Base-by-base conservation (phyloP, 2,113 vertebrate species). In the Henicopernis longicauda region DNA sequence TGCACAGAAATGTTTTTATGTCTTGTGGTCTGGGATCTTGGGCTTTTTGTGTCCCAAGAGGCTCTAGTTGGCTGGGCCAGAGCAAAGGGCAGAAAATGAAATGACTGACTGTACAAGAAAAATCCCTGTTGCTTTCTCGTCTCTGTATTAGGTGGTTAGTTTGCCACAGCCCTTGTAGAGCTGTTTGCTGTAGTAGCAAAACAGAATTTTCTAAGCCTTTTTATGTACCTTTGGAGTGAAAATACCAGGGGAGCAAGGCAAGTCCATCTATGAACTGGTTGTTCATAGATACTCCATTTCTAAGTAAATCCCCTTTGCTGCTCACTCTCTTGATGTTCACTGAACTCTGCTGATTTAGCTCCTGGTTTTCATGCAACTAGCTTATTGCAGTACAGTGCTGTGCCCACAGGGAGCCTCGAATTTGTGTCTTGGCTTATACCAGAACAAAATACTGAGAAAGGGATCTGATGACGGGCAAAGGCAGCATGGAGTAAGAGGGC, bases 1-100 rank as follows among this genome's bases (percentile, higher is more conserved):
- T 89, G 90, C 93, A 96, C 67, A 63, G 88, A 92, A 96, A 95
- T 95, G 92, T 92, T 97, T 97, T 97, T 85, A 92, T 97, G 94
- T 96, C 91, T 97, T 96, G 74, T 49, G 89, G 26, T 74, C 94
- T 89, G 89, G 84, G 91, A 91, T 97, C 87, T 94, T 94, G 91
- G 87, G 57, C 66, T 71, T 89, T 96, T 96, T 94, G 87, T 95
- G 87, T 71, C 94, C 91, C 1, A 26, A 69, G 89, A 95, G 87
- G 76, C 79, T 95, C 50, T 72, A 71, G 82, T 22, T 90, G 89
- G 81, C 89, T 93, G 86, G 55, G 83, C 77, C 49, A 62, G 70
- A 87, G 94, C 73, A 82, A 94, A 95, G 85, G 84, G 70, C 86
- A 82, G 74, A 90, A 61, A 58, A 58, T 3, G 3, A 63, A 94